phyloP scores from a whole-genome alignment of 1,140 invertebrate species.

The Lerema accius region DNA sequence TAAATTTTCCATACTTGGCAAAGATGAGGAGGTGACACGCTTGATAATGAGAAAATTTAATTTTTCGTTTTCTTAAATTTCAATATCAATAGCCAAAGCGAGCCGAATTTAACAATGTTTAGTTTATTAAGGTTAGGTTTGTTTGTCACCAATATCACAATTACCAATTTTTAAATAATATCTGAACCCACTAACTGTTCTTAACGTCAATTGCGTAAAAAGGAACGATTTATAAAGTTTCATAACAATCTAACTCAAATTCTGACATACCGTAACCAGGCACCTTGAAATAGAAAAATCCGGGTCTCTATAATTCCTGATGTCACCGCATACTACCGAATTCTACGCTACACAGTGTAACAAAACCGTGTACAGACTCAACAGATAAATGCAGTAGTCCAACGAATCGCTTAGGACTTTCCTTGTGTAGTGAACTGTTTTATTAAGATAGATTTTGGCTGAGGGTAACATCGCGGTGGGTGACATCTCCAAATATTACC shows the following conservation, averaged over 20 bases:
- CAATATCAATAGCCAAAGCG: too few relatives aligned
- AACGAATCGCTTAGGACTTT: constrained; percentile 26
- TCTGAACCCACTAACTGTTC: too few relatives aligned
- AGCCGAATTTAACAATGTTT: too few relatives aligned
- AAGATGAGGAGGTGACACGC: too few relatives aligned
- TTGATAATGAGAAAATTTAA: too few relatives aligned
- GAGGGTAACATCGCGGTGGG: constrained; percentile 62
- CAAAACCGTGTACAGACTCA: constrained; percentile 14
- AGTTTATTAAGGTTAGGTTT: too few relatives aligned
- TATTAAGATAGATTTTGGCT: constrained; percentile 64
- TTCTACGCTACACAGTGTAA: constrained; percentile 42
- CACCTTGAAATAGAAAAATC: constrained; percentile 59
- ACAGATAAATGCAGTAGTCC: constrained; percentile 36
- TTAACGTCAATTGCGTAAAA: neutral
- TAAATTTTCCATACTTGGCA: too few relatives aligned
- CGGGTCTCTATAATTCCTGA: constrained; percentile 47
- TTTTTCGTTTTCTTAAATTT: too few relatives aligned
- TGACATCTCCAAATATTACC: constrained; percentile 80
- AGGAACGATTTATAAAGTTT: constrained; percentile 39
- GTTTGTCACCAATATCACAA: too few relatives aligned
- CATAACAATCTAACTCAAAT: constrained; percentile 36
- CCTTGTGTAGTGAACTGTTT: constrained; percentile 36
- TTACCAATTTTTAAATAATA: too few relatives aligned
- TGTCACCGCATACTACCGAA: constrained; percentile 35
- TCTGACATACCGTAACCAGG: constrained; percentile 47